phyloP scores from a whole-genome alignment of 2,888 invertebrate species.

The Hesperia comma region DNA sequence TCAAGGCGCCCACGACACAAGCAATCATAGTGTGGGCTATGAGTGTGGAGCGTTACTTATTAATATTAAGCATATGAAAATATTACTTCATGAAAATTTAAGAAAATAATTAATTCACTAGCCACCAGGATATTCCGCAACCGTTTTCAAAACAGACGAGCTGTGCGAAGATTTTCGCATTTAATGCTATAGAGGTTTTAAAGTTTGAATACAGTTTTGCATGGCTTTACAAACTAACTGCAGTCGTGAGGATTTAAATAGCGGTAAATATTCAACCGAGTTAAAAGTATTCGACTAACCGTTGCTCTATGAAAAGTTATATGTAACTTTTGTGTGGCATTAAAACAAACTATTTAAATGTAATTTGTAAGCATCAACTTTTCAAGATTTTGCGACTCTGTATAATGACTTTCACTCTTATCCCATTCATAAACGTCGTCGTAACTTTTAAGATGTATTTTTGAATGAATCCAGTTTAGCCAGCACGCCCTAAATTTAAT shows the following conservation, averaged over 20 bases:
- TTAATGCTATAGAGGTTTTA: constrained; percentile 1
- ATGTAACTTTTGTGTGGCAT: constrained; percentile 21
- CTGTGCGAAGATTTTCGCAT: background rate
- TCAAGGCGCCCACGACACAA: too few species aligned
- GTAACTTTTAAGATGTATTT: background rate
- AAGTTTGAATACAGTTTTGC: constrained; percentile 11
- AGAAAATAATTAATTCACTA: too few species aligned
- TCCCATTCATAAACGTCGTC: background rate
- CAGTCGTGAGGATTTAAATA: constrained; percentile 20
- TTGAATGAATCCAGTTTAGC: background rate
- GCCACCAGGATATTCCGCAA: background rate
- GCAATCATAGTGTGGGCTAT: too few species aligned
- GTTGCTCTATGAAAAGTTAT: constrained; percentile 20
- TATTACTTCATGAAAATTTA: too few species aligned
- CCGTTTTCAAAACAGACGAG: background rate
- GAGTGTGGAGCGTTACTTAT: too few species aligned
- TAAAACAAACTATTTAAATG: constrained; percentile 31
- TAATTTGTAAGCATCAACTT: constrained; percentile 11
- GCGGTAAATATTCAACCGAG: constrained; percentile 32
- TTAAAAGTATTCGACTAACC: constrained; percentile 29
- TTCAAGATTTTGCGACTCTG: background rate
- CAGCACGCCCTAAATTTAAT: too few species aligned
- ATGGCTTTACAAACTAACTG: constrained; percentile 15
- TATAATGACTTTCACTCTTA: background rate
- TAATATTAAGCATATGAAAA: too few species aligned